Conservation (phyloP, 2,888 invertebrate genomes). For the Drosophila pullipes region DNA sequence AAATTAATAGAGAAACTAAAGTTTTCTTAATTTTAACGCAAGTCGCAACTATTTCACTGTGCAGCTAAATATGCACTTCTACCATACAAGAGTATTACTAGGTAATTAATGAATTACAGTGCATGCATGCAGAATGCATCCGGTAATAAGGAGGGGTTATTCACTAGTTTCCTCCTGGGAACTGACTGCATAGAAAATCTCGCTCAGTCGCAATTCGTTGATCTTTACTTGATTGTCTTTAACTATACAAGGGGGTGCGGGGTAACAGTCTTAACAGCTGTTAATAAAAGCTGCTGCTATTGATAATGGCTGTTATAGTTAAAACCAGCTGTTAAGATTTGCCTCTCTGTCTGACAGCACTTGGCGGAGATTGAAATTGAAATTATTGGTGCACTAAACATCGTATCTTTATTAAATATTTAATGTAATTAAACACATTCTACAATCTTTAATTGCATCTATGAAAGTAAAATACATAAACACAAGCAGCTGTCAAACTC, state of each 20-base stretch:
- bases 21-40: too few species aligned
- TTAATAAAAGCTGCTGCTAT: not conserved
- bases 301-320: not conserved
- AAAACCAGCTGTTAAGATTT: not conserved
- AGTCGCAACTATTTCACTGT: not conserved
- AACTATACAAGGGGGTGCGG: not conserved
- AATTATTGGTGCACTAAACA: not conserved
- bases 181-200: not conserved
- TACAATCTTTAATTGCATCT: not conserved
- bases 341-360: not conserved
- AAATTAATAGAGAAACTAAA: not conserved
- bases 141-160: too few species aligned
- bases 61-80: not conserved
- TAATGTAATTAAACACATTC: not conserved
- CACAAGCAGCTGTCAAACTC: not conserved
- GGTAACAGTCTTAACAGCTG: not conserved
- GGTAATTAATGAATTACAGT: too few species aligned
- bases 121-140: too few species aligned
- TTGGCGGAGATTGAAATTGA: not conserved
- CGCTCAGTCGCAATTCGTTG: not conserved
- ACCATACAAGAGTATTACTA: too few species aligned
- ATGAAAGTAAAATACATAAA: not conserved
- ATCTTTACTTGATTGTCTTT: not conserved
- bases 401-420: not conserved
- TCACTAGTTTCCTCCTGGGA: too few species aligned